Conservation (phyloP, 2,888 invertebrate species). For the Orgyia antiqua region DNA sequence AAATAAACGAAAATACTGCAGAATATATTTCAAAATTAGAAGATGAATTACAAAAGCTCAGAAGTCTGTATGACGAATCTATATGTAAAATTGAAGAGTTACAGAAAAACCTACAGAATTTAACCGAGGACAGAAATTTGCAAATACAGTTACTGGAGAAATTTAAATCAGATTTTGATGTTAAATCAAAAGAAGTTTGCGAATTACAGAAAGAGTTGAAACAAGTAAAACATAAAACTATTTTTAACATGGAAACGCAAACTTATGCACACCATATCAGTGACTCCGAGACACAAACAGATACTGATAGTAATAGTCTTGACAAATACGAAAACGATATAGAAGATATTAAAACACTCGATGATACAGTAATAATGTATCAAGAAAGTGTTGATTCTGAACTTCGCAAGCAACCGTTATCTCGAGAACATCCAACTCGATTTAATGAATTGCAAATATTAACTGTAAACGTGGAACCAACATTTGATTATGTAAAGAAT, state of each 20-base stretch:
- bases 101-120: slow-evolving; percentile 32
- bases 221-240: slow-evolving; percentile 33
- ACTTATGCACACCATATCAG: slow-evolving; percentile 17
- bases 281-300: slow-evolving; percentile 33
- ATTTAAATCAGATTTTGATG: slow-evolving; percentile 30
- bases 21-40: slow-evolving; percentile 46
- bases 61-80: slow-evolving; percentile 43
- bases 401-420: slow-evolving; percentile 10
- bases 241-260: slow-evolving; percentile 26
- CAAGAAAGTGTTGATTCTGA: slow-evolving; percentile 1
- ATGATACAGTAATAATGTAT: slow-evolving; percentile 1
- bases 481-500: slow-evolving; percentile 39
- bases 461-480: slow-evolving; percentile 39
- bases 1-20: slow-evolving; percentile 45
- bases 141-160: slow-evolving; percentile 28
- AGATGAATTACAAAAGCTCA: slow-evolving; percentile 43
- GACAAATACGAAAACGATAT: slow-evolving; percentile 7
- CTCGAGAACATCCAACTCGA: slow-evolving; percentile 20
- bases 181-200: slow-evolving; percentile 40
- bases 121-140: slow-evolving; percentile 29
- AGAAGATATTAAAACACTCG: slow-evolving; percentile 1
- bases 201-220: slow-evolving; percentile 36
- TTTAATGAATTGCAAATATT: slow-evolving; percentile 50
- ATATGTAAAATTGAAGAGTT: slow-evolving; percentile 33
- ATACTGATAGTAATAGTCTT: slow-evolving; percentile 14